These are phyloP conservation scores for Labia minor DNA, from an alignment of 2,888 invertebrate genomes.

Conservation along the genomic window DNA sequence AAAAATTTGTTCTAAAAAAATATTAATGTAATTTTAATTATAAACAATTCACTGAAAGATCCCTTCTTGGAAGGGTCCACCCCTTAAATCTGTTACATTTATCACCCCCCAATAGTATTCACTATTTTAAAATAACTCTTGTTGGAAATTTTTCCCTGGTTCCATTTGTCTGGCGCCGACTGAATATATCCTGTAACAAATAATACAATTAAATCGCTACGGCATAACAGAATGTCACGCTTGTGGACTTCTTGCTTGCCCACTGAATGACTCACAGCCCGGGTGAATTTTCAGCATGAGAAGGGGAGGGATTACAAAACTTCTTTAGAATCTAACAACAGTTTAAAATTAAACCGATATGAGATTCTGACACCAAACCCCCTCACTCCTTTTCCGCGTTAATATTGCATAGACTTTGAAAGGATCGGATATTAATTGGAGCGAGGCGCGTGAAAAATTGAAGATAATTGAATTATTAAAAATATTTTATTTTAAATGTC, in stretches of 20 bases:
- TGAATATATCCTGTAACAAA: slow-evolving; percentile 5
- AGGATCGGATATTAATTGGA: background rate
- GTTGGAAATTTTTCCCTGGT: background rate
- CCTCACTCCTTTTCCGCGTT: background rate
- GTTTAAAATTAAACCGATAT: background rate
- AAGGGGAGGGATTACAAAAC: background rate
- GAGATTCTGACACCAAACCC: background rate
- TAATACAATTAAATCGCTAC: background rate
- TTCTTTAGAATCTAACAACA: background rate
- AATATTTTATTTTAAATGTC: slow-evolving; percentile 1
- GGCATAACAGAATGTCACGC: background rate
- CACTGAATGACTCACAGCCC: background rate
- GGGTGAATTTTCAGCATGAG: background rate
- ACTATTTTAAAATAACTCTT: background rate
- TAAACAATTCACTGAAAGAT: no score
- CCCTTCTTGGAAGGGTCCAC: no score
- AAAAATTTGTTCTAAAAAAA: no score
- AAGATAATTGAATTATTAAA: slow-evolving; percentile 8
- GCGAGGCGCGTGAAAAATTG: background rate
- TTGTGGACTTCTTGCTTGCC: slow-evolving; percentile 8
- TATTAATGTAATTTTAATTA: no score
- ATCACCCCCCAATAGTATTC: no score
- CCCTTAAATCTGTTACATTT: no score
- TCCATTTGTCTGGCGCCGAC: background rate
- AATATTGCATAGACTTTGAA: background rate